Percentiles rank a stretch among this genome's conserved stretches.
Evolutionary conservation across 2,888 invertebrate species (phyloP).

Genomic region (Himalopsyche anomala): DNA sequence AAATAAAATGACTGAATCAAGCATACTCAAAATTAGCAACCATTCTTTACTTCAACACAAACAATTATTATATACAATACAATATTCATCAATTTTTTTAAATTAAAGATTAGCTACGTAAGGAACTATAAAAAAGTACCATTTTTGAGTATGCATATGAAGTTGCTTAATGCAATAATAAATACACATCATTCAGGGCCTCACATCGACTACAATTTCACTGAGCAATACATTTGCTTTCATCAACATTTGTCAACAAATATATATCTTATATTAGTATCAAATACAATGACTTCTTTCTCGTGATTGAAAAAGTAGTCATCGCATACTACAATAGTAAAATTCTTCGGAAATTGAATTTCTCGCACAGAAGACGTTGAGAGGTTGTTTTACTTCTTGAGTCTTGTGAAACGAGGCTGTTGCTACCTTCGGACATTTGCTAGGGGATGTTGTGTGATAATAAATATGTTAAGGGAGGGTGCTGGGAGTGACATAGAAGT

Average conservation of each 20-base stretch:
- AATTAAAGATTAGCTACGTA: background rate
- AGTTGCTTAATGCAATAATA: background rate
- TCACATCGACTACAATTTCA: background rate
- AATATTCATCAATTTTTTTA: background rate
- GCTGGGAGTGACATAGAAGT: slow-evolving; percentile 5
- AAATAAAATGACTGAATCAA: slow-evolving; percentile 40
- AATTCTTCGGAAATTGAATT: no score
- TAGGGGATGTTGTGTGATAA: slow-evolving; percentile 28
- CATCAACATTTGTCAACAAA: background rate
- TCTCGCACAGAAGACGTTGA: background rate
- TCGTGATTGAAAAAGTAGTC: no score
- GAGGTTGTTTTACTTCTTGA: slow-evolving; percentile 8
- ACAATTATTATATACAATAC: slow-evolving; percentile 10
- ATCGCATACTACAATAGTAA: no score
- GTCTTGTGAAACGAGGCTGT: background rate
- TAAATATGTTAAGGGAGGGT: slow-evolving; percentile 31
- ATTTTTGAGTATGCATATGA: slow-evolving; percentile 31
- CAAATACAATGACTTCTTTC: background rate
- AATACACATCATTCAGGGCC: background rate
- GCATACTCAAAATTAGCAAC: slow-evolving; percentile 5
- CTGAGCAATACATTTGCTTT: slow-evolving; percentile 2
- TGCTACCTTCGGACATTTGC: slow-evolving; percentile 26
- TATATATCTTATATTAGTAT: background rate
- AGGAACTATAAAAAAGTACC: slow-evolving; percentile 33
- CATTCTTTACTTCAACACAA: slow-evolving; percentile 4